Percentiles rank a stretch among this genome's conserved stretches.
Conservation (phyloP, 35 echinoderm and acorn worm genomes). For the Apostichopus californicus region DNA sequence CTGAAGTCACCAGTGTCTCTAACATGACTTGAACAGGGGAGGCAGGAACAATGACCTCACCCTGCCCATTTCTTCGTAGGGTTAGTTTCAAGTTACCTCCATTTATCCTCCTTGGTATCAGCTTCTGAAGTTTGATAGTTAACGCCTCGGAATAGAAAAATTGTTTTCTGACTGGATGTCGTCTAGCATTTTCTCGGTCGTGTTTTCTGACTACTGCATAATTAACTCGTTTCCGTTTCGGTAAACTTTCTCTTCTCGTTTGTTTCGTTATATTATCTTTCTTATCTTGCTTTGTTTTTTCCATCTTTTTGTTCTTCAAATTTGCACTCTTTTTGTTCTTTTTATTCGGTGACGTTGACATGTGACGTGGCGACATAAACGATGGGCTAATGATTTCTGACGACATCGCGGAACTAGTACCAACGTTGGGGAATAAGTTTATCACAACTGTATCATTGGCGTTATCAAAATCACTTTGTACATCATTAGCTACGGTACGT, state of each 20-base stretch:
- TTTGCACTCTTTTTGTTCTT: neutral
- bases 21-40: neutral
- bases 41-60: neutral
- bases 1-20: neutral
- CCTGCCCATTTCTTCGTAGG: neutral
- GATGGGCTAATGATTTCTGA: too few relatives aligned
- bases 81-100: conserved; percentile 23
- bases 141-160: conserved; percentile 13
- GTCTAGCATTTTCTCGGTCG: conserved; percentile 2
- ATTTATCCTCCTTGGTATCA: neutral
- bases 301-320: neutral
- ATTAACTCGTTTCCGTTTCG: neutral
- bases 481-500: too few relatives aligned
- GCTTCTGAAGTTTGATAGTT: conserved; percentile 20
- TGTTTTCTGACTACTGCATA: neutral
- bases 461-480: too few relatives aligned
- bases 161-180: conserved; percentile 13
- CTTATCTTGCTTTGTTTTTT: neutral
- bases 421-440: too few relatives aligned
- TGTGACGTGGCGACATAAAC: neutral
- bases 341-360: neutral
- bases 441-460: too few relatives aligned
- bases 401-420: too few relatives aligned
- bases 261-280: neutral
- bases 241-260: neutral